A percentile compares a stretch with the other conserved stretches of the same genome.
Evolutionary conservation across 2,888 invertebrate species (phyloP).

Genomic region (Cremastinae sp.): DNA sequence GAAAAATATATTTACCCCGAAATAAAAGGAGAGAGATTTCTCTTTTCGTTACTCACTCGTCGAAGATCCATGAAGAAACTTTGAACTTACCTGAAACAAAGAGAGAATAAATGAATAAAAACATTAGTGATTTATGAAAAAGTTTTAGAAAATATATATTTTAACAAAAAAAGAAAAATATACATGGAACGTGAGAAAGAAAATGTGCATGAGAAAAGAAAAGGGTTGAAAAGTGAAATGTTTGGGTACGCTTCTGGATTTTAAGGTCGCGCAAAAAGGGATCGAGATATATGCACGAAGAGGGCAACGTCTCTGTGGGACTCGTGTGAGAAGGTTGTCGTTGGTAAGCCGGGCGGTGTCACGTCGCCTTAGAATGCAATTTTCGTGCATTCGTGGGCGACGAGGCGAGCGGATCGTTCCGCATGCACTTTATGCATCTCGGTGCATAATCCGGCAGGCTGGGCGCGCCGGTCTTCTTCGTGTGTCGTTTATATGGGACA

Average conservation of each 20-base stretch:
- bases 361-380: slow-evolving; percentile 69
- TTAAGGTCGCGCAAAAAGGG: background rate
- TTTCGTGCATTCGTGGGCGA: slow-evolving; percentile 72
- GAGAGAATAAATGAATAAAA: slow-evolving; percentile 6
- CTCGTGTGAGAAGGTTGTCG: slow-evolving; percentile 15
- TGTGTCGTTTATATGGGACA: slow-evolving; percentile 28
- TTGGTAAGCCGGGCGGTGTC: slow-evolving; percentile 58
- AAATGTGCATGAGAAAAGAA: too few species aligned
- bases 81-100: slow-evolving; percentile 54
- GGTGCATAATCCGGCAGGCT: slow-evolving; percentile 73
- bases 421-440: slow-evolving; percentile 73
- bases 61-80: background rate
- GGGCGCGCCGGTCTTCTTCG: slow-evolving; percentile 51
- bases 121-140: background rate
- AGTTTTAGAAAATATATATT: too few species aligned
- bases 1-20: background rate
- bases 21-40: background rate
- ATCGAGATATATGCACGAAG: background rate
- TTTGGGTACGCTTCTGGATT: too few species aligned
- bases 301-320: slow-evolving; percentile 25
- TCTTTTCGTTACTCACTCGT: slow-evolving; percentile 36
- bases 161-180: too few species aligned
- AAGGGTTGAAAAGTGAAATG: background rate
- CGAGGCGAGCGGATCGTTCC: slow-evolving; percentile 73
- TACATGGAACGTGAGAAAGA: too few species aligned